Evolutionary conservation across 2,888 invertebrate genomes (phyloP).

Genomic region (Eristalis intricaria): DNA sequence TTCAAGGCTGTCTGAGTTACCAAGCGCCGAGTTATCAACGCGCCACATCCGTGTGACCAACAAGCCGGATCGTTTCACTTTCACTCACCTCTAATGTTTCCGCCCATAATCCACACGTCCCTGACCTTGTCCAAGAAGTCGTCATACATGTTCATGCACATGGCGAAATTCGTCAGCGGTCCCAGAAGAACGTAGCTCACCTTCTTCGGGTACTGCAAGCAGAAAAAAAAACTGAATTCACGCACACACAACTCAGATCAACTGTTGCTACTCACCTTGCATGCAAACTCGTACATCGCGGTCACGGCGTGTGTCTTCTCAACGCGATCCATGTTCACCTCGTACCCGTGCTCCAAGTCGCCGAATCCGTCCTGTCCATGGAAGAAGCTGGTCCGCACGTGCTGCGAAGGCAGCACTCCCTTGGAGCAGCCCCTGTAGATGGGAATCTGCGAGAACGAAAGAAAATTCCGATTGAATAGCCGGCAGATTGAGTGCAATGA

Average conservation of each 20-base stretch:
- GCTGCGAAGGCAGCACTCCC: conserved; percentile 76
- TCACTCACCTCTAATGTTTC: conserved; percentile 86
- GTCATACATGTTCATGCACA: conserved; percentile 87
- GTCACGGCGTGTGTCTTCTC: conserved; percentile 83
- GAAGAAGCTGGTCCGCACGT: conserved; percentile 79
- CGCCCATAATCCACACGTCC: conserved; percentile 90
- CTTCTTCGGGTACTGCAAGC: conserved; percentile 81
- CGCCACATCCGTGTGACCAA: too few species aligned
- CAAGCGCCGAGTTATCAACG: too few species aligned
- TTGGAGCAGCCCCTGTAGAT: conserved; percentile 75
- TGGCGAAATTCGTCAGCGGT: conserved; percentile 90
- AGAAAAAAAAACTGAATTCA: conserved; percentile 16
- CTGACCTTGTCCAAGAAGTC: conserved; percentile 85
- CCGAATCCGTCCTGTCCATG: conserved; percentile 89
- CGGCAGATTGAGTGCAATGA: neutral
- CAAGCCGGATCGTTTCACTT: neutral
- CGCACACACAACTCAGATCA: neutral
- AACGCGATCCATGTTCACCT: conserved; percentile 80
- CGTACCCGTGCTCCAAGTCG: conserved; percentile 83
- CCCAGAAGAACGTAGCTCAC: conserved; percentile 86
- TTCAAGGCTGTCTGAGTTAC: neutral
- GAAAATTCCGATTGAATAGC: neutral
- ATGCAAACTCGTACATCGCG: conserved; percentile 84
- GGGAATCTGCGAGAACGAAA: conserved; percentile 73
- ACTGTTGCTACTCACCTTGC: conserved; percentile 80